These are phyloP conservation scores for Calephelis nemesis DNA, from an alignment of 1,140 invertebrate genomes.

Conservation along the genomic window DNA sequence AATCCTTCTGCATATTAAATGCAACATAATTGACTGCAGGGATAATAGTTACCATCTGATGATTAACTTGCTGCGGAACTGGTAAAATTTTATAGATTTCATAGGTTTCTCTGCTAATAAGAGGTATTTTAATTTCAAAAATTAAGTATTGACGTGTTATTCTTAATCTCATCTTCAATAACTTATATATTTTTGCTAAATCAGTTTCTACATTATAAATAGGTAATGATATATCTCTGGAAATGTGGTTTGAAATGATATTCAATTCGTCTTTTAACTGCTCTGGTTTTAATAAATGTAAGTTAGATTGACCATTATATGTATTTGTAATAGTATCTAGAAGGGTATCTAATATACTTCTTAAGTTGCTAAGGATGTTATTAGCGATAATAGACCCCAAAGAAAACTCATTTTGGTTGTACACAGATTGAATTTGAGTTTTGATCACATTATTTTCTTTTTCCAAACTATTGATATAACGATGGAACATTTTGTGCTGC, in stretches of 20 bases:
- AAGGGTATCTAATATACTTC: neutral
- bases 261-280: constrained; percentile 3
- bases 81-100: too few species aligned
- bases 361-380: neutral
- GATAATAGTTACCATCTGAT: too few species aligned
- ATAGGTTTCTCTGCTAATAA: too few species aligned
- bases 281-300: constrained; percentile 15
- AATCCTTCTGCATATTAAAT: too few species aligned
- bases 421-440: neutral
- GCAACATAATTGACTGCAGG: too few species aligned
- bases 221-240: neutral
- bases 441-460: neutral
- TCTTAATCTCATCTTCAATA: too few species aligned
- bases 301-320: neutral
- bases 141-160: too few species aligned
- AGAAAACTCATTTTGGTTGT: neutral
- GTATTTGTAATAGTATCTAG: neutral
- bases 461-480: too few species aligned
- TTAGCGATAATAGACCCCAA: constrained; percentile 5
- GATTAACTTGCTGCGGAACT: too few species aligned
- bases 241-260: constrained; percentile 4
- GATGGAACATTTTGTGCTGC: too few species aligned
- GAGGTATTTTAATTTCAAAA: too few species aligned
- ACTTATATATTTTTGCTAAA: too few species aligned
- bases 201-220: neutral